A percentile compares a stretch with the other conserved stretches of the same genome.
phyloP scores from a whole-genome alignment of 2,888 invertebrate species.

The Thyatira batis region DNA sequence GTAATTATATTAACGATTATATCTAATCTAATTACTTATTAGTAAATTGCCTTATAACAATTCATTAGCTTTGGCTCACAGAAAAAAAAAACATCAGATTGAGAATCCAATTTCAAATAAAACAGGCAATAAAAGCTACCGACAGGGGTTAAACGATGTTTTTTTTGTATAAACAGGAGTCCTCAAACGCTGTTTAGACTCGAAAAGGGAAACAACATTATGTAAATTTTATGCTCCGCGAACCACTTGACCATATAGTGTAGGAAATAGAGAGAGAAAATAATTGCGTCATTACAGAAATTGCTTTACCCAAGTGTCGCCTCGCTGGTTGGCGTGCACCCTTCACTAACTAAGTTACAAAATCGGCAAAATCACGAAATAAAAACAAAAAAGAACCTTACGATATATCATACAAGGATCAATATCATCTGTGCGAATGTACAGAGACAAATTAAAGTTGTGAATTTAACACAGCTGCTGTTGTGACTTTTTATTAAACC shows the following conservation, averaged over 20 bases:
- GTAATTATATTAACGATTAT: too few relatives aligned
- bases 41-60: too few relatives aligned
- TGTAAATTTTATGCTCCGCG: constrained; percentile 47
- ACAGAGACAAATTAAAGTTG: constrained; percentile 46
- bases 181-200: constrained; percentile 24
- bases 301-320: constrained; percentile 46
- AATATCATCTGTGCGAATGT: constrained; percentile 23
- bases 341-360: constrained; percentile 53
- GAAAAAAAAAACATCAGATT: too few relatives aligned
- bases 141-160: constrained; percentile 22
- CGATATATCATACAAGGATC: constrained; percentile 20
- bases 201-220: constrained; percentile 44
- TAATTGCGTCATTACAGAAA: constrained; percentile 68
- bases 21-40: too few relatives aligned
- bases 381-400: constrained; percentile 34
- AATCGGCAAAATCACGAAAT: constrained; percentile 20
- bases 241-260: constrained; percentile 57
- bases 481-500: constrained; percentile 48
- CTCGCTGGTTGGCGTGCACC: constrained; percentile 32
- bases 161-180: constrained; percentile 37
- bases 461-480: constrained; percentile 41
- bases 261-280: constrained; percentile 51
- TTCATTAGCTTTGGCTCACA: too few relatives aligned
- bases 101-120: constrained; percentile 12
- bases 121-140: constrained; percentile 28